Evolutionary conservation across 2,113 vertebrate species (phyloP), one percentile per base, ranked within the genome.

Genomic region (Pampusana beccarii): DNA sequence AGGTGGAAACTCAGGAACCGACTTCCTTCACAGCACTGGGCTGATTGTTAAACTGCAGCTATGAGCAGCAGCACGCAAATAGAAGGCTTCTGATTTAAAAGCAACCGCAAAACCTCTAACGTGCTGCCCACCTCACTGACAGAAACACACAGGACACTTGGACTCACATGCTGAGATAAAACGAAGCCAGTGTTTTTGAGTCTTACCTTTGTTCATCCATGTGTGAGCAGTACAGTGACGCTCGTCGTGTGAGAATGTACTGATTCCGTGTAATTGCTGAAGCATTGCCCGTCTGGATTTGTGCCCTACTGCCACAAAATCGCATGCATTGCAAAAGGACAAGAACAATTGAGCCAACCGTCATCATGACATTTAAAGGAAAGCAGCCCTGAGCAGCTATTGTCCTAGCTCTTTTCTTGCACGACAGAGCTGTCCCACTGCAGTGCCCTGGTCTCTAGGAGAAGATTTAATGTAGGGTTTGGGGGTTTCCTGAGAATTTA

Each of bases 261-360:
- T 98, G 98, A 98, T 96, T 97, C 98, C 98, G 5, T 98, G 98
- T 80, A 98, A 98, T 97, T 98, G 98, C 98, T 99, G 98, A 95
- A 98, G 98, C 98, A 98, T 98, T 97, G 98, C 98, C 97, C 98
- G 98, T 97, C 98, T 98, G 97, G 98, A 98, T 92, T 98, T 95
- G 98, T 98, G 98, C 97, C 98, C 98, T 98, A 98, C 93, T 98
- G 93, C 91, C 93, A 97, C 77, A 96, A 78, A 94, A 90, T 91
- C 65, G 78, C 94, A 92, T 79, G 98, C 96, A 96, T 96, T 96
- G 88, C 96, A 97, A 96, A 93, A 96, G 95, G 95, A 97, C 94
- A 96, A 95, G 92, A 92, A 94, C 20, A 92, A 70, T 85, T 82
- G 88, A 96, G 94, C 88, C 95, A 86, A 89, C 85, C 24, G 40